Conservation (phyloP, 1,140 invertebrate genomes). For the Panulirus ornatus region DNA sequence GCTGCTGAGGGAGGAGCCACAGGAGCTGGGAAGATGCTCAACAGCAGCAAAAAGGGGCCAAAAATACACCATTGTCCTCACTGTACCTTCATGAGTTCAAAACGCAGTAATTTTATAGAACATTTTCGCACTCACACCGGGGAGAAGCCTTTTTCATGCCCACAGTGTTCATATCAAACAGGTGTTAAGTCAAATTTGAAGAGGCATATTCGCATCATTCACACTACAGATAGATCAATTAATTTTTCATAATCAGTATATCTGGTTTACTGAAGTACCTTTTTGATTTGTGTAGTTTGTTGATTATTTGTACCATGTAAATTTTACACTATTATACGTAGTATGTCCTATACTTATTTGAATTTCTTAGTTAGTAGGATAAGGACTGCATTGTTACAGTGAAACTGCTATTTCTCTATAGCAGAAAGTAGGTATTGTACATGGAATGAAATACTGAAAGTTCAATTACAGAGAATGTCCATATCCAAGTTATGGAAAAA, state of each 20-base stretch:
- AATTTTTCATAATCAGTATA: background rate
- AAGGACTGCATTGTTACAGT: too few relatives aligned
- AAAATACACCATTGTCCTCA: conserved; percentile 21
- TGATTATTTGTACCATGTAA: too few relatives aligned
- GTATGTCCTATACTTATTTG: too few relatives aligned
- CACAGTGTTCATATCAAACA: conserved; percentile 23
- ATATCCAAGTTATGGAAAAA: too few relatives aligned
- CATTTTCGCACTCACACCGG: conserved; percentile 43
- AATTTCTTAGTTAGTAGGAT: too few relatives aligned
- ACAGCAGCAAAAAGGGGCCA: background rate
- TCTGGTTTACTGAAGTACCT: too few relatives aligned
- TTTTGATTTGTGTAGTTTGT: too few relatives aligned
- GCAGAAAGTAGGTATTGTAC: too few relatives aligned
- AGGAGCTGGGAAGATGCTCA: background rate
- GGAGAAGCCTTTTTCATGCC: conserved; percentile 35
- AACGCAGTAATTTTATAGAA: conserved; percentile 8
- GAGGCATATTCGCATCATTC: background rate
- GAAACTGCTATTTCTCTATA: too few relatives aligned
- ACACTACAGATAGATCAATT: background rate
- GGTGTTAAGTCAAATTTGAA: background rate
- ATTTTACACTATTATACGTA: too few relatives aligned
- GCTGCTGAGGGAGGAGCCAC: background rate
- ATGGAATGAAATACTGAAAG: too few relatives aligned
- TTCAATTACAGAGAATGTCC: too few relatives aligned
- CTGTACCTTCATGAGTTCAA: conserved; percentile 32